Conservation (phyloP, 2,888 invertebrate genomes). For the Nemotelus nigrinus region DNA sequence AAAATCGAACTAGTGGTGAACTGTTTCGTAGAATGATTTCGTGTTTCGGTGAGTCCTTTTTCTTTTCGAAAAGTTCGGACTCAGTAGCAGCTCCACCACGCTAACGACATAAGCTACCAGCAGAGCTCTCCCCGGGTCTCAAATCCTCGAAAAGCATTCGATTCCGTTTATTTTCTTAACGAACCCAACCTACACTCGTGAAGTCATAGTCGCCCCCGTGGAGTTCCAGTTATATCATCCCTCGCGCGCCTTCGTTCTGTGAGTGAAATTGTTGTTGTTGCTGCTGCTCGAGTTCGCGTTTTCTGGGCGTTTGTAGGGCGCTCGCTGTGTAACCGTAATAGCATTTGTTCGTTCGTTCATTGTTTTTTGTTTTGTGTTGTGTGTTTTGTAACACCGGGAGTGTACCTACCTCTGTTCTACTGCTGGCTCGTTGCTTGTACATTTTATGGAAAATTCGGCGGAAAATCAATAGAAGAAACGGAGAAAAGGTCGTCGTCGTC, state of each 20-base stretch:
- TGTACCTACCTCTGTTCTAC: conserved; percentile 1
- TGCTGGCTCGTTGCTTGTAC: too few species aligned
- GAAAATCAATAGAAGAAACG: conserved; percentile 35
- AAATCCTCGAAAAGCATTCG: conserved; percentile 14
- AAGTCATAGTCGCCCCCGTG: conserved; percentile 14
- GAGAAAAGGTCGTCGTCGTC: conserved; percentile 13
- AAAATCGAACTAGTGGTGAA: not conserved
- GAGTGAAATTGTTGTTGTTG: conserved; percentile 12
- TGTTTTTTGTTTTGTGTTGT: not conserved
- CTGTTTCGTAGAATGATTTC: not conserved
- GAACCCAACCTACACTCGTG: not conserved
- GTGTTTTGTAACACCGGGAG: conserved; percentile 33
- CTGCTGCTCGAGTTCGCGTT: conserved; percentile 1
- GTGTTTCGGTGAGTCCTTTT: not conserved
- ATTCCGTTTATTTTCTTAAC: not conserved
- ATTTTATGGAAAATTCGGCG: conserved; percentile 35
- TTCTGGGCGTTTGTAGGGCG: conserved; percentile 22
- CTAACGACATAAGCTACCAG: not conserved
- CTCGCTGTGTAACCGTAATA: conserved; percentile 23
- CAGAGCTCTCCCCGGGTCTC: not conserved
- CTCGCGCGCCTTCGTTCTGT: conserved; percentile 3
- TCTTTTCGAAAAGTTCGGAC: not conserved
- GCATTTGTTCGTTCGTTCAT: conserved; percentile 14
- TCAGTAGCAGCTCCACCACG: not conserved
- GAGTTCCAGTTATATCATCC: conserved; percentile 13